These are phyloP conservation scores for Cynopterus brachyotis DNA, from an alignment of 2,113 vertebrate genomes.

Conservation along the genomic window DNA sequence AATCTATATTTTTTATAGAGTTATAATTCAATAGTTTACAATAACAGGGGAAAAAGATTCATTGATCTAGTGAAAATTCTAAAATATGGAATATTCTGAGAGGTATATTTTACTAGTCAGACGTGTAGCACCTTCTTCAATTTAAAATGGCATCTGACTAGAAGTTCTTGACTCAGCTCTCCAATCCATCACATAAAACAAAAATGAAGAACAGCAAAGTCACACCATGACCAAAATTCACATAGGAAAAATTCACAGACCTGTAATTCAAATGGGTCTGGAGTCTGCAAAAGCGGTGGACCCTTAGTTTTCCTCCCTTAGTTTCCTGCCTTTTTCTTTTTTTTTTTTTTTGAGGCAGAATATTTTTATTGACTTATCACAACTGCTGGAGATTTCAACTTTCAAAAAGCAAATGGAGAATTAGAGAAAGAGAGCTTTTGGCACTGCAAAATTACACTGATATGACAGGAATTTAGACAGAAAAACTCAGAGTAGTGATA, in stretches of 20 bases:
- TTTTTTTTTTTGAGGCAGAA: neutral
- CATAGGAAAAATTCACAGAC: neutral
- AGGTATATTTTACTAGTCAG: neutral
- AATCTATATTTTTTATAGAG: neutral
- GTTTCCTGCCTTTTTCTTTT: neutral
- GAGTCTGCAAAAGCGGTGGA: neutral
- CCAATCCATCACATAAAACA: neutral
- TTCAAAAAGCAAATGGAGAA: neutral
- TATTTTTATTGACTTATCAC: constrained; percentile 20
- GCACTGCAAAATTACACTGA: rapidly evolving
- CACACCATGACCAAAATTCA: neutral
- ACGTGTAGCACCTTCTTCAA: neutral
- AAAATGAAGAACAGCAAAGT: neutral
- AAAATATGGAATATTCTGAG: constrained; percentile 30
- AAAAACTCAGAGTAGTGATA: neutral
- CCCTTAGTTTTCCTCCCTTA: neutral
- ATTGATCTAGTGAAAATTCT: neutral
- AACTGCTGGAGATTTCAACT: neutral
- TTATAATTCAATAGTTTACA: constrained; percentile 11
- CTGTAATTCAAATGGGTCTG: neutral
- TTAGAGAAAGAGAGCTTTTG: neutral
- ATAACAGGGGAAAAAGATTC: neutral
- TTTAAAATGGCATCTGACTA: neutral
- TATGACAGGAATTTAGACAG: neutral
- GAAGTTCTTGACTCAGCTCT: neutral